Evolutionary conservation across 1,140 invertebrate genomes (phyloP).

Genomic region (Cydia pomonella): DNA sequence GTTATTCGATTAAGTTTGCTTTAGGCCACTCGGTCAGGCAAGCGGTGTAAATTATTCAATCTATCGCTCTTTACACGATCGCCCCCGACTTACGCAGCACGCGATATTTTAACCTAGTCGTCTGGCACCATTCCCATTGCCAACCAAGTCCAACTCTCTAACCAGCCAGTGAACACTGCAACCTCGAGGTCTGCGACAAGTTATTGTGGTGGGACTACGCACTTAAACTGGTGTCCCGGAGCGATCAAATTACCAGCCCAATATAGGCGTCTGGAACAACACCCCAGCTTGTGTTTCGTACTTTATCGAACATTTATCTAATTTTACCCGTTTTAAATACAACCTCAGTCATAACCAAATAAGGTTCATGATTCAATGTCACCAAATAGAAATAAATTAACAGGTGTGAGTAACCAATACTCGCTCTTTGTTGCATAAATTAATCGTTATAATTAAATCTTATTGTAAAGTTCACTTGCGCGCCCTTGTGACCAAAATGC

Average conservation of each 20-base stretch:
- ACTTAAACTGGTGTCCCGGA: no score
- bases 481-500: conserved; percentile 30
- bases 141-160: background rate
- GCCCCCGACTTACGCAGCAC: conserved; percentile 14
- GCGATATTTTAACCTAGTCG: conserved; percentile 16
- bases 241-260: no score
- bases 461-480: conserved; percentile 20
- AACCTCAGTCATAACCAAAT: background rate
- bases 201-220: background rate
- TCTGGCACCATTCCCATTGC: background rate
- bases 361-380: background rate
- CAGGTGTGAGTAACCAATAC: conserved; percentile 13
- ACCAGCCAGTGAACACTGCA: background rate
- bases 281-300: background rate
- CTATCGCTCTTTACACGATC: conserved; percentile 4
- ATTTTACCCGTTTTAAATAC: background rate
- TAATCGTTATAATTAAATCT: conserved; percentile 27
- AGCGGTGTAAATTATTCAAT: conserved; percentile 18
- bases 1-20: background rate
- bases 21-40: conserved; percentile 3
- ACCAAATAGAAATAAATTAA: background rate
- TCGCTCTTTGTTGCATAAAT: background rate
- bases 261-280: background rate
- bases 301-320: background rate
- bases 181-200: background rate